These are phyloP conservation scores for Gymnothorax javanicus DNA, from an alignment of 2,797 vertebrate species.

Conservation along the genomic window DNA sequence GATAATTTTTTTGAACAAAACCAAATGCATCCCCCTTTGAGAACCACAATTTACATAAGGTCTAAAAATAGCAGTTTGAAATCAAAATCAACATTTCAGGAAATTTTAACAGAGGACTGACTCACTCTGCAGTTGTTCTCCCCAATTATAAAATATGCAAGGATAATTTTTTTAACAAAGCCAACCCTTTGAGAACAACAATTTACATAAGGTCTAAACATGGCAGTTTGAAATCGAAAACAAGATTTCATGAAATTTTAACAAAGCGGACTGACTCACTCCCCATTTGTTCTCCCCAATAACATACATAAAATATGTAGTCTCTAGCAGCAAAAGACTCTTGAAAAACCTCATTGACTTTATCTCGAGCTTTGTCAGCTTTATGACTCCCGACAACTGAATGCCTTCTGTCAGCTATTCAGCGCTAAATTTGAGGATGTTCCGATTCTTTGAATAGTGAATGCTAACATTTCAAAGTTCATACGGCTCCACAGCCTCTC, in stretches of 20 bases:
- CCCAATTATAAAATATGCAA: background rate
- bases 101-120: background rate
- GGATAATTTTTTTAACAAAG: no score
- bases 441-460: background rate
- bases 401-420: background rate
- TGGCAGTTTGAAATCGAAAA: background rate
- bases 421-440: background rate
- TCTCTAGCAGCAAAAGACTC: background rate
- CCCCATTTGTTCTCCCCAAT: constrained; percentile 1
- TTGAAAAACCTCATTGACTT: background rate
- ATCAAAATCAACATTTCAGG: background rate
- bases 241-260: background rate
- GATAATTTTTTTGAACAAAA: background rate
- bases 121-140: background rate
- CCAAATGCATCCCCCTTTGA: background rate
- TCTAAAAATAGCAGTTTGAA: background rate
- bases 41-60: constrained; percentile 1
- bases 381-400: constrained; percentile 15
- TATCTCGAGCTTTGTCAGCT: background rate
- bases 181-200: background rate
- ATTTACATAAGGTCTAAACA: constrained; percentile 3
- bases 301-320: background rate
- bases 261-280: background rate
- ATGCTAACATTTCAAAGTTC: background rate
- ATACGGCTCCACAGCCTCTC: background rate